A percentile compares a stretch with the other conserved stretches of the same genome.
These are phyloP conservation scores for Mellilla xanthometata DNA, from an alignment of 2,888 invertebrate genomes.

Conservation along the genomic window DNA sequence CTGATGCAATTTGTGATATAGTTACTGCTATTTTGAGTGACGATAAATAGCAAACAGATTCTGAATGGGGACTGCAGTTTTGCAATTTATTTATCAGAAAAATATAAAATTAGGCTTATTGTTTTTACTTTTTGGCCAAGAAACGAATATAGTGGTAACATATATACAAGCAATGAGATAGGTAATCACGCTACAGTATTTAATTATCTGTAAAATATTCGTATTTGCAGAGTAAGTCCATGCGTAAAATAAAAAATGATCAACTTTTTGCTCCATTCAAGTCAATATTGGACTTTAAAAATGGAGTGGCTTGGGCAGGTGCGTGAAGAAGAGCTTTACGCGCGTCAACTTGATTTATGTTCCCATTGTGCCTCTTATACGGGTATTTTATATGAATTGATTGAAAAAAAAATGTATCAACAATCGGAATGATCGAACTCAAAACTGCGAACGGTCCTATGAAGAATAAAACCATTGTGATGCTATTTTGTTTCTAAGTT, in stretches of 20 bases:
- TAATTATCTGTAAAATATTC: too few species aligned
- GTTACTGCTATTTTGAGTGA: conserved; percentile 7
- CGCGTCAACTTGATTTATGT: conserved; percentile 34
- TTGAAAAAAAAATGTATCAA: conserved; percentile 14
- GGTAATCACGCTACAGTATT: too few species aligned
- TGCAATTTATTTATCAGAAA: too few species aligned
- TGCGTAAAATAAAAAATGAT: conserved; percentile 16
- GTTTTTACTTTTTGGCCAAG: too few species aligned
- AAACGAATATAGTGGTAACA: too few species aligned
- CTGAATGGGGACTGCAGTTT: not conserved
- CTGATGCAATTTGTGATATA: conserved; percentile 16
- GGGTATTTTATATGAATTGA: conserved; percentile 29
- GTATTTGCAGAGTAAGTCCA: not conserved
- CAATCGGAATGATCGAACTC: not conserved
- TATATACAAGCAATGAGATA: too few species aligned
- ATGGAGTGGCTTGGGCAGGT: conserved; percentile 25
- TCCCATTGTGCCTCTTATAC: conserved; percentile 30
- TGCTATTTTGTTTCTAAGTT: too few species aligned
- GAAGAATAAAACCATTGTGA: too few species aligned
- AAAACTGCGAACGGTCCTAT: too few species aligned
- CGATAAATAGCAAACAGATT: conserved; percentile 12
- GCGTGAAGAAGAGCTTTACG: conserved; percentile 25
- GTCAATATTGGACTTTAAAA: conserved; percentile 22
- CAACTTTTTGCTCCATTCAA: conserved; percentile 25
- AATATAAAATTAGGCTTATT: too few species aligned